phyloP scores from a whole-genome alignment of 2,113 vertebrate genomes.

The Cygnus buccinator region DNA sequence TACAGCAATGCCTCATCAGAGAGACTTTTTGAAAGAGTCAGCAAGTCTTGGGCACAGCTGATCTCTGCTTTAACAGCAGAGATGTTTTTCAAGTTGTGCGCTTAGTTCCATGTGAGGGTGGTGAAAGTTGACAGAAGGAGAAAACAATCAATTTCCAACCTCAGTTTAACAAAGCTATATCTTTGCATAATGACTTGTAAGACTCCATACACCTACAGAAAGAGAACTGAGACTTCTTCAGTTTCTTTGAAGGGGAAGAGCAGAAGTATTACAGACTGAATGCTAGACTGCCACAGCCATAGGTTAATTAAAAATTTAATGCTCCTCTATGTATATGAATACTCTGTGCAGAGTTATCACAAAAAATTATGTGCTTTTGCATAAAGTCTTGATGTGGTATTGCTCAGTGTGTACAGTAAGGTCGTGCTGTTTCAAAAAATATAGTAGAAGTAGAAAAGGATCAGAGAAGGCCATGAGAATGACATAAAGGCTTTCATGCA shows the following conservation, averaged over 20 bases:
- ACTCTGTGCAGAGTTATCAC: neutral
- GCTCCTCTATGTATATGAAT: neutral
- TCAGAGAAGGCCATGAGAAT: neutral
- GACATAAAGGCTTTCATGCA: neutral
- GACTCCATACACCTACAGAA: neutral
- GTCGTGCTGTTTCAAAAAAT: neutral
- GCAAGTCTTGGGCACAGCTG: neutral
- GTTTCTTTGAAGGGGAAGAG: neutral
- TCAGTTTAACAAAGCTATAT: neutral
- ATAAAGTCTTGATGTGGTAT: neutral
- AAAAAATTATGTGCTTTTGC: neutral
- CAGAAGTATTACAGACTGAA: neutral
- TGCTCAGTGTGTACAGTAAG: neutral
- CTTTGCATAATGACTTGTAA: neutral
- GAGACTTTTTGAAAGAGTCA: neutral
- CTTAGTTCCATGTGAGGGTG: accelerated
- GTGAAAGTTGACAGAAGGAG: neutral
- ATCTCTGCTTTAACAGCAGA: neutral
- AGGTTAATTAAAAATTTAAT: neutral
- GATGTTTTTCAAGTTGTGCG: neutral
- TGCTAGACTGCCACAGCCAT: neutral
- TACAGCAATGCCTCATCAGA: neutral
- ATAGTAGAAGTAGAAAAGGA: neutral
- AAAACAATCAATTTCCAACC: neutral
- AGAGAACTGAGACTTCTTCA: neutral